phyloP scores from a whole-genome alignment of 2,888 invertebrate genomes.

The Drosophila suboccidentalis region DNA sequence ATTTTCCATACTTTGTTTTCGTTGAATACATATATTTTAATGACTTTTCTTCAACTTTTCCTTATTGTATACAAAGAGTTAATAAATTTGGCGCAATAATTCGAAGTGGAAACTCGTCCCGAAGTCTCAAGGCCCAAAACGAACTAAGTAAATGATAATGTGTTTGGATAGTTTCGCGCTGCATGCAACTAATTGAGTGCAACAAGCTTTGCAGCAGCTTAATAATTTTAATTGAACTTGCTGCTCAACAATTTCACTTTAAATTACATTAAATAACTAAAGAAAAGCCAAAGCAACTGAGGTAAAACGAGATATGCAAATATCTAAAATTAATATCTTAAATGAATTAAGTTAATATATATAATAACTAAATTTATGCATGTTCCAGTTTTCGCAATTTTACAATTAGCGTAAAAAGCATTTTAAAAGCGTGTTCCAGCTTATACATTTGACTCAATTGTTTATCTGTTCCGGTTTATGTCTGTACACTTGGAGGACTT shows the following conservation, averaged over 20 bases:
- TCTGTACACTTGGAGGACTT: slow-evolving; percentile 7
- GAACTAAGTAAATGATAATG: slow-evolving; percentile 35
- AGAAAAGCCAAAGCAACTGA: background rate
- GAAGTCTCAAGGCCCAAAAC: slow-evolving; percentile 1
- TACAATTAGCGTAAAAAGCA: background rate
- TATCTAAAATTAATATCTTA: background rate
- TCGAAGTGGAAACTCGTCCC: slow-evolving; percentile 2
- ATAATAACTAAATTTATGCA: background rate
- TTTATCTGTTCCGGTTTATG: slow-evolving; percentile 16
- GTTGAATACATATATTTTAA: background rate
- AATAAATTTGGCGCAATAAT: background rate
- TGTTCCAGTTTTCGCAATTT: background rate
- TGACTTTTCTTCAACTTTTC: background rate
- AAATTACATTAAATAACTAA: background rate
- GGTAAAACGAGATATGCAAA: background rate
- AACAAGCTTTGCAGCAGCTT: slow-evolving; percentile 34
- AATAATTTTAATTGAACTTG: slow-evolving; percentile 25
- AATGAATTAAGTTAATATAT: background rate
- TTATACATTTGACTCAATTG: background rate
- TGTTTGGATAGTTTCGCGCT: slow-evolving; percentile 9
- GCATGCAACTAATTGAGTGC: slow-evolving; percentile 37
- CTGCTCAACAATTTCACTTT: slow-evolving; percentile 9
- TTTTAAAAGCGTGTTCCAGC: background rate
- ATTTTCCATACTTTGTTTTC: background rate
- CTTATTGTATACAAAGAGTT: background rate